Conservation (phyloP, 2,113 vertebrate genomes). For the Lycaon pictus region DNA sequence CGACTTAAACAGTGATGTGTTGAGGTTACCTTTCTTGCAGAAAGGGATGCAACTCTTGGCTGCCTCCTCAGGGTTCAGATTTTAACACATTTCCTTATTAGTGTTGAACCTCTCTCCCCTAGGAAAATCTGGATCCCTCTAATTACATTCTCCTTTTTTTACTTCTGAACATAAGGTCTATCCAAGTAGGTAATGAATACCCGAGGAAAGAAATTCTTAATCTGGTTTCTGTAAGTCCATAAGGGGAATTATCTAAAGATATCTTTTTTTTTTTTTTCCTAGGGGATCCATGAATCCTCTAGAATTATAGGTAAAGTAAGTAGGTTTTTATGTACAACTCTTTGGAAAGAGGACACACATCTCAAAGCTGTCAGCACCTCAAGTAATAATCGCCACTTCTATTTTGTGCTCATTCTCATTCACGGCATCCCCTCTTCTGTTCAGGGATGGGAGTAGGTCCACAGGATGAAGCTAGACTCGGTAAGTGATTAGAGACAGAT, state of each 20-base stretch:
- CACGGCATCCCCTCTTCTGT: not conserved
- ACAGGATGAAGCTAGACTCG: not conserved
- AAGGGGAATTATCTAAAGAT: not conserved
- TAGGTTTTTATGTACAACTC: not conserved
- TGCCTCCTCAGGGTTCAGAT: not conserved
- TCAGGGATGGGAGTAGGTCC: not conserved
- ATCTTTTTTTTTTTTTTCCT: not conserved
- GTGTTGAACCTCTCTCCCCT: not conserved
- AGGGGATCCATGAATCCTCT: not conserved
- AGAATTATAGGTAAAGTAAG: not conserved
- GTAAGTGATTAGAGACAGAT: not conserved
- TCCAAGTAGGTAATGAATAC: not conserved
- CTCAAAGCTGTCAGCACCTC: not conserved
- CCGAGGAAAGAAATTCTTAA: not conserved
- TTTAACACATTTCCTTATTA: slow-evolving; percentile 49
- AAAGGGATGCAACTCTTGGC: not conserved
- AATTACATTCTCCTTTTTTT: slow-evolving; percentile 16
- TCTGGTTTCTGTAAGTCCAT: not conserved
- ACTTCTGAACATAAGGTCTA: not conserved
- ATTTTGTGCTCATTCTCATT: not conserved
- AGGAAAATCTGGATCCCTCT: not conserved
- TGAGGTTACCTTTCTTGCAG: not conserved
- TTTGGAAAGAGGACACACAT: not conserved
- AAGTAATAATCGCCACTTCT: not conserved
- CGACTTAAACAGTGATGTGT: not conserved